Evolutionary conservation across 2,797 vertebrate species (phyloP).

Genomic region (Pitangus sulphuratus): DNA sequence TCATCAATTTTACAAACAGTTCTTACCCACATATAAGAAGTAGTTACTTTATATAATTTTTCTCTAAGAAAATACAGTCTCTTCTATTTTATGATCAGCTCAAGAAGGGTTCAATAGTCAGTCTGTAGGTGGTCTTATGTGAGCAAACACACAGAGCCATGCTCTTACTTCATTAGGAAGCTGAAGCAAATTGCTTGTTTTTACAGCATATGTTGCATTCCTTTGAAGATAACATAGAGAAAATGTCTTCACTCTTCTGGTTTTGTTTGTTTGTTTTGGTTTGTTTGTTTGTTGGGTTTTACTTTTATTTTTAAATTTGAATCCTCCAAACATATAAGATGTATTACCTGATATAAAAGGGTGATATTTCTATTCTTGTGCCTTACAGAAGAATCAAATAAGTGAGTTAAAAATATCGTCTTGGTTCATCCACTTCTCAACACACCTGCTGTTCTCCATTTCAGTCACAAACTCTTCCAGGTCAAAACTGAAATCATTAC

Average conservation of each 20-base stretch:
- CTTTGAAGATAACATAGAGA: background rate
- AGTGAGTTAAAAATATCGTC: conserved; percentile 66
- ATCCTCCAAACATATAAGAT: background rate
- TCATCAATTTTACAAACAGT: background rate
- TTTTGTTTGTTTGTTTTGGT: background rate
- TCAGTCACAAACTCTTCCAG: conserved; percentile 60
- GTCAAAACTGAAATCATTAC: conserved; percentile 70
- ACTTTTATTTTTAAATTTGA: background rate
- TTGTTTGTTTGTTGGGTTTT: background rate
- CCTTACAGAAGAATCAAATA: conserved; percentile 44
- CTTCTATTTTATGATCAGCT: background rate
- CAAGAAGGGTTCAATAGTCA: conserved; percentile 14
- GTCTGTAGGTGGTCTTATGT: background rate
- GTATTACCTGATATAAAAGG: background rate
- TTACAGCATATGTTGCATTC: background rate
- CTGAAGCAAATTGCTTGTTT: background rate
- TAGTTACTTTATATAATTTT: background rate
- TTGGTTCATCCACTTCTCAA: conserved; percentile 56
- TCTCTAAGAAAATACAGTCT: background rate
- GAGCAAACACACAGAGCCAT: background rate
- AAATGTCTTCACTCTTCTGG: background rate
- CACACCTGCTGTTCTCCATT: conserved; percentile 71
- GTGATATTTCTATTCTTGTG: conserved; percentile 1
- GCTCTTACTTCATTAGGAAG: background rate
- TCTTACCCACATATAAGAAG: background rate